These are phyloP conservation scores for Sicus ferrugineus DNA, from an alignment of 2,888 invertebrate species.

Conservation along the genomic window DNA sequence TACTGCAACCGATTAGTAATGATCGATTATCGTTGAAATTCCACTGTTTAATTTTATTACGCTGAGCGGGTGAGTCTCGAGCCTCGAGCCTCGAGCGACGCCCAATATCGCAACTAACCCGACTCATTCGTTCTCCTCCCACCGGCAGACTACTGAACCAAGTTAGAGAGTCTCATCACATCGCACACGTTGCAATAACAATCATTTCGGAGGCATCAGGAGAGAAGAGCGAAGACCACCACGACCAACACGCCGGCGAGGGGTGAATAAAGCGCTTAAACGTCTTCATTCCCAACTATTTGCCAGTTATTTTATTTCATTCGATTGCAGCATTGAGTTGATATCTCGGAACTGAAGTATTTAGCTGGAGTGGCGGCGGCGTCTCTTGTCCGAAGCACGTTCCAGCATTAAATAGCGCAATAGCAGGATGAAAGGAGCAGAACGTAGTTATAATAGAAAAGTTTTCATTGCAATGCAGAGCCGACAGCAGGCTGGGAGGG, in stretches of 20 bases:
- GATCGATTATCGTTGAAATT: no score
- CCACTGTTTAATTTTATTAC: no score
- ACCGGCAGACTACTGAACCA: no score
- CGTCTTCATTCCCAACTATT: conserved; percentile 27
- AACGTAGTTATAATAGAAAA: conserved; percentile 8
- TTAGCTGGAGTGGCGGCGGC: neutral
- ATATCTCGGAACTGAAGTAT: conserved; percentile 4
- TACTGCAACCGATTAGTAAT: no score
- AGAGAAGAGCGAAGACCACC: no score
- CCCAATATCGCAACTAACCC: no score
- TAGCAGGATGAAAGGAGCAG: neutral
- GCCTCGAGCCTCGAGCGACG: no score
- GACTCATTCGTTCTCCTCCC: no score
- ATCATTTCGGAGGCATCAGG: conserved; percentile 25
- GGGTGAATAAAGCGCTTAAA: conserved; percentile 1
- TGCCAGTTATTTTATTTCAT: conserved; percentile 1
- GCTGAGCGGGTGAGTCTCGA: no score
- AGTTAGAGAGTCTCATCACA: no score
- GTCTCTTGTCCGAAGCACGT: conserved; percentile 8
- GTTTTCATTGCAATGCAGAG: neutral
- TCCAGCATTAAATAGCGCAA: neutral
- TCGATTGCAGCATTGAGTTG: neutral
- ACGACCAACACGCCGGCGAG: no score
- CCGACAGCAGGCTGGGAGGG: neutral
- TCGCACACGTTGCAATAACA: conserved; percentile 1